A percentile compares a stretch with the other conserved stretches of the same genome.
These are phyloP conservation scores for Drosophila bunnanda DNA, from an alignment of 2,888 invertebrate genomes.

Conservation along the genomic window DNA sequence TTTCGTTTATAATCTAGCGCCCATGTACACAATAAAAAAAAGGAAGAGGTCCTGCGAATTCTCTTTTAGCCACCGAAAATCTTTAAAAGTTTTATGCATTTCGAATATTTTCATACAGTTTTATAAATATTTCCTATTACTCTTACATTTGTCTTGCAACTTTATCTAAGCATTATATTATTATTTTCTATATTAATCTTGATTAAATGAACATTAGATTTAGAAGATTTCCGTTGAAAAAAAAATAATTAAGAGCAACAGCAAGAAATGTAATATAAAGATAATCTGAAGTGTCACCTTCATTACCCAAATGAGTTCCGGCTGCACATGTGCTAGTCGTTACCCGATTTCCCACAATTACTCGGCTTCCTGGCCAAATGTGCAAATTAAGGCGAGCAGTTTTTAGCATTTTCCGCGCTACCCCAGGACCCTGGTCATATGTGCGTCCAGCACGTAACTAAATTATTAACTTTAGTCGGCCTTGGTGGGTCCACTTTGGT, in stretches of 20 bases:
- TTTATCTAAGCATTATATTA: not conserved
- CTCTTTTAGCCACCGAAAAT: not conserved
- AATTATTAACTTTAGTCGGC: constrained; percentile 65
- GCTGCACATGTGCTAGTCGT: constrained; percentile 33
- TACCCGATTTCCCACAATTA: constrained; percentile 38
- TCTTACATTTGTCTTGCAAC: no score
- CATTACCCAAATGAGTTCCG: constrained; percentile 40
- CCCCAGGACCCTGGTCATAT: constrained; percentile 48
- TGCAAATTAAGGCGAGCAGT: constrained; percentile 41
- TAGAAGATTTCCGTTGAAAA: not conserved
- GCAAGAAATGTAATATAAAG: not conserved
- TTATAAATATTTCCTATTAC: not conserved
- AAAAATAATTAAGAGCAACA: not conserved
- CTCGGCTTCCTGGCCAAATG: constrained; percentile 6
- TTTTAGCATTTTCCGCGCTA: constrained; percentile 30
- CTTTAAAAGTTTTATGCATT: not conserved
- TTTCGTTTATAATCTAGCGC: constrained; percentile 3
- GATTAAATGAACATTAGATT: not conserved
- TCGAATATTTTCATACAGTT: not conserved
- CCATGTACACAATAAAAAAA: constrained; percentile 1
- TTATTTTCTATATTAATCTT: not conserved
- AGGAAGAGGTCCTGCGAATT: not conserved
- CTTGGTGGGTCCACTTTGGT: constrained; percentile 49
- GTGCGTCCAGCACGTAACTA: constrained; percentile 47
- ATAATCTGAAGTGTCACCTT: constrained; percentile 9